These are phyloP conservation scores for Plebejus anna DNA, from an alignment of 2,888 invertebrate genomes.

Conservation along the genomic window DNA sequence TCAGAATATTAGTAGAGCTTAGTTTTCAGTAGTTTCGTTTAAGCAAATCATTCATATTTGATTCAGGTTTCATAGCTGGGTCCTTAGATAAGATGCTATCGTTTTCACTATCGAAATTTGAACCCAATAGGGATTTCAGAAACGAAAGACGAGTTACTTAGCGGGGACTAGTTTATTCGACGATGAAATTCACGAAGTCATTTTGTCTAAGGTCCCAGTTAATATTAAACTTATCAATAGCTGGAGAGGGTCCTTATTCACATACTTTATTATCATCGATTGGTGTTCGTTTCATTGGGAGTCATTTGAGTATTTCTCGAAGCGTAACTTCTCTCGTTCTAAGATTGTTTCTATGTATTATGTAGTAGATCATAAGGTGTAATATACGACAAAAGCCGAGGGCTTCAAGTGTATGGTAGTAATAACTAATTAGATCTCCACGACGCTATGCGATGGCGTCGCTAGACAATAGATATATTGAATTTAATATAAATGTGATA, in stretches of 20 bases:
- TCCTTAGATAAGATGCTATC: not conserved
- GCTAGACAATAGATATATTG: conserved; percentile 30
- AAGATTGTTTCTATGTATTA: not conserved
- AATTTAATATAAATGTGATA: conserved; percentile 51
- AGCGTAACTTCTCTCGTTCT: not conserved
- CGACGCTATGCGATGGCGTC: conserved; percentile 26
- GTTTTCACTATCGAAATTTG: not conserved
- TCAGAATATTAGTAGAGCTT: conserved; percentile 14
- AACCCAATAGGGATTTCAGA: not conserved
- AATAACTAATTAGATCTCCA: conserved; percentile 51
- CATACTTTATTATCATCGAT: conserved; percentile 29
- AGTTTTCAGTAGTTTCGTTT: not conserved
- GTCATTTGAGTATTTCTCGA: not conserved
- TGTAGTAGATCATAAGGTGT: conserved; percentile 2
- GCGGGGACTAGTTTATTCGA: not conserved
- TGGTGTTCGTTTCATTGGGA: not conserved
- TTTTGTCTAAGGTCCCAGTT: not conserved
- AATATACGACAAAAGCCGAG: conserved; percentile 47
- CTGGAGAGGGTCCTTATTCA: conserved; percentile 65
- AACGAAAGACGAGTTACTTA: too few species aligned
- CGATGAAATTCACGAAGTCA: not conserved
- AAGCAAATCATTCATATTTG: conserved; percentile 55
- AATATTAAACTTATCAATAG: conserved; percentile 47
- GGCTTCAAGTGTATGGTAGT: conserved; percentile 70
- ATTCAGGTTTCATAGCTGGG: conserved; percentile 31